Percentiles rank a stretch among this genome's conserved stretches.
These are phyloP conservation scores for Mastomys coucha DNA, from an alignment of 2,113 vertebrate species.

Conservation along the genomic window DNA sequence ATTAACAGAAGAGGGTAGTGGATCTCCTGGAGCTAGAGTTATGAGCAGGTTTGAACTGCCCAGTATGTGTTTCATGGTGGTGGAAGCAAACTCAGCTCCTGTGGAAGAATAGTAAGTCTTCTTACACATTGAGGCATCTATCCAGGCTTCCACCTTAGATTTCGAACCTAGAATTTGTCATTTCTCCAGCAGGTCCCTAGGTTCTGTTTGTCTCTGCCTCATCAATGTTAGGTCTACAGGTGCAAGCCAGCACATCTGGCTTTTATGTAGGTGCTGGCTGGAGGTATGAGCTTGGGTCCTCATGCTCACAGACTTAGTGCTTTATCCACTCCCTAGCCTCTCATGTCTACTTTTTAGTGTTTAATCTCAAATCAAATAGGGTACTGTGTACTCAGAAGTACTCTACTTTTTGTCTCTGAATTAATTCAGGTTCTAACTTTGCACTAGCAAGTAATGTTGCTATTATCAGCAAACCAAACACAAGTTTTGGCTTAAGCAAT, in stretches of 20 bases:
- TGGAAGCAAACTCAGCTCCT: background rate
- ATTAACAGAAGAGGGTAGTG: background rate
- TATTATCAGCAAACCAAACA: background rate
- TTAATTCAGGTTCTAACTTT: constrained; percentile 14
- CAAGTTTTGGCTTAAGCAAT: constrained; percentile 52
- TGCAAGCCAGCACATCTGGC: background rate
- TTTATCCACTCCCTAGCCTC: background rate
- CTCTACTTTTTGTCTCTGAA: constrained; percentile 3
- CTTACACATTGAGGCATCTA: background rate
- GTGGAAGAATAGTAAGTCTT: background rate
- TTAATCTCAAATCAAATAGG: background rate
- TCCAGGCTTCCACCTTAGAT: background rate
- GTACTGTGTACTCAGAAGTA: background rate
- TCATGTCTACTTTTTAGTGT: background rate
- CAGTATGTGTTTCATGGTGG: background rate
- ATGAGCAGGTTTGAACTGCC: background rate
- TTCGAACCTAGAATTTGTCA: background rate
- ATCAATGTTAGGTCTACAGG: background rate
- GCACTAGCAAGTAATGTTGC: constrained; percentile 17
- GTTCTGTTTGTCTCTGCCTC: background rate
- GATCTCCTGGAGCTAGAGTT: background rate
- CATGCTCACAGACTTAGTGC: background rate
- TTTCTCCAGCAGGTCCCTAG: background rate
- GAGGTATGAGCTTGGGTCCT: background rate
- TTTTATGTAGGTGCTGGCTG: background rate